Percentiles rank a stretch among this genome's conserved stretches.
Conservation (phyloP, 1,140 invertebrate species). For the Chionoecetes opilio region DNA sequence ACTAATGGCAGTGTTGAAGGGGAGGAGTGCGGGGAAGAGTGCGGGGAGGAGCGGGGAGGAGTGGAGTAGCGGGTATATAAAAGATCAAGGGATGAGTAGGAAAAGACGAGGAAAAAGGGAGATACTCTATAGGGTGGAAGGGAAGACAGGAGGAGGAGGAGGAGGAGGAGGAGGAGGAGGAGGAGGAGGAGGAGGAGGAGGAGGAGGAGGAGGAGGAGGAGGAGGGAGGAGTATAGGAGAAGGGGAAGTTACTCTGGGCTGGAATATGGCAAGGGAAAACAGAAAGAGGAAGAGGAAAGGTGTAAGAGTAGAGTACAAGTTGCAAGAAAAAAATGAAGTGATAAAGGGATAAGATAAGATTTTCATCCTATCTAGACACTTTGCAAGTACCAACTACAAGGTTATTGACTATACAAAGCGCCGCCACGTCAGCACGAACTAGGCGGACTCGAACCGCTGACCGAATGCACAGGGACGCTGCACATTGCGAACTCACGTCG, state of each 20-base stretch:
- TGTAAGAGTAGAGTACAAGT: neutral
- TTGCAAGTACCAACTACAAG: too few relatives aligned
- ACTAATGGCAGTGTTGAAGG: too few relatives aligned
- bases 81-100: neutral
- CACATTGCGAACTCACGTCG: too few relatives aligned
- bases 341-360: too few relatives aligned
- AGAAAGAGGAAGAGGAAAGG: neutral
- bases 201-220: too few relatives aligned
- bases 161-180: neutral
- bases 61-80: neutral
- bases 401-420: too few relatives aligned
- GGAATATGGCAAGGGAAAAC: too few relatives aligned
- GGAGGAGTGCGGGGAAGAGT: neutral
- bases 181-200: neutral
- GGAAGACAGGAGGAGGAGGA: neutral
- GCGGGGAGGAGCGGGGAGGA: neutral
- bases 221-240: neutral
- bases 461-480: too few relatives aligned
- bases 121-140: neutral
- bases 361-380: too few relatives aligned
- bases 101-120: neutral
- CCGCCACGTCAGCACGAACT: too few relatives aligned
- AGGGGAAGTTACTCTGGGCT: too few relatives aligned
- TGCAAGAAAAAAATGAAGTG: neutral
- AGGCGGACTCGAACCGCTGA: too few relatives aligned